Conservation (phyloP, 2,888 invertebrate genomes). For the Kryphioiulus occultus region DNA sequence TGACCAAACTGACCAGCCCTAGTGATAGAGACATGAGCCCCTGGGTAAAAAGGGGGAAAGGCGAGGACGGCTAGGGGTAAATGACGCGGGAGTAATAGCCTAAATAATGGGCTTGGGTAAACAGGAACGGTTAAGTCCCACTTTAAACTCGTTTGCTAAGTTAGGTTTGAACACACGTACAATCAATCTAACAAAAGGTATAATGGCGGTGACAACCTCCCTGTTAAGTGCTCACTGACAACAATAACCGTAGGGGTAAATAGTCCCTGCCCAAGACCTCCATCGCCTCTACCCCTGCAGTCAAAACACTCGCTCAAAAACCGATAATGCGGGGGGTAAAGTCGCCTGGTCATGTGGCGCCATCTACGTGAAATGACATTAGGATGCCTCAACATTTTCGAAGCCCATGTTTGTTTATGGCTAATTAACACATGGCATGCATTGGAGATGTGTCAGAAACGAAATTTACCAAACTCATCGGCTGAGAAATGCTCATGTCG, state of each 20-base stretch:
- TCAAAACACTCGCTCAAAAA: slow-evolving; percentile 30
- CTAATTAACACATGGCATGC: no score
- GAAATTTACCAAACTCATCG: slow-evolving; percentile 86
- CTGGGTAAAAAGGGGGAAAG: neutral
- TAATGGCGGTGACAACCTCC: slow-evolving; percentile 24
- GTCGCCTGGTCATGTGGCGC: neutral
- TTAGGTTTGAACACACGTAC: slow-evolving; percentile 37
- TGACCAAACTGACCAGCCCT: slow-evolving; percentile 15
- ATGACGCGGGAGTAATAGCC: neutral
- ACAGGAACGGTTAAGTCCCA: slow-evolving; percentile 38
- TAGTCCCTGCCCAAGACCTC: neutral
- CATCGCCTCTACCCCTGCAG: neutral
- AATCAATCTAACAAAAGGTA: slow-evolving; percentile 29
- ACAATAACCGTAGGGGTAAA: slow-evolving; percentile 17
- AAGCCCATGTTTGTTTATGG: no score
- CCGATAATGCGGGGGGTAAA: neutral
- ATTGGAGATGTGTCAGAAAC: neutral
- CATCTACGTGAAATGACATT: neutral
- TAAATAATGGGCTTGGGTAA: slow-evolving; percentile 43
- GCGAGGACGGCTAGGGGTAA: slow-evolving; percentile 30
- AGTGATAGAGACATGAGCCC: neutral
- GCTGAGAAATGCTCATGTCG: slow-evolving; percentile 93
- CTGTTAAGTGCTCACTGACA: neutral
- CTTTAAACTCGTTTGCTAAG: slow-evolving; percentile 43
- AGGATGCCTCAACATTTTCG: no score